Base-by-base conservation (phyloP, 2,888 invertebrate genomes). In the Campoplex nolae region DNA sequence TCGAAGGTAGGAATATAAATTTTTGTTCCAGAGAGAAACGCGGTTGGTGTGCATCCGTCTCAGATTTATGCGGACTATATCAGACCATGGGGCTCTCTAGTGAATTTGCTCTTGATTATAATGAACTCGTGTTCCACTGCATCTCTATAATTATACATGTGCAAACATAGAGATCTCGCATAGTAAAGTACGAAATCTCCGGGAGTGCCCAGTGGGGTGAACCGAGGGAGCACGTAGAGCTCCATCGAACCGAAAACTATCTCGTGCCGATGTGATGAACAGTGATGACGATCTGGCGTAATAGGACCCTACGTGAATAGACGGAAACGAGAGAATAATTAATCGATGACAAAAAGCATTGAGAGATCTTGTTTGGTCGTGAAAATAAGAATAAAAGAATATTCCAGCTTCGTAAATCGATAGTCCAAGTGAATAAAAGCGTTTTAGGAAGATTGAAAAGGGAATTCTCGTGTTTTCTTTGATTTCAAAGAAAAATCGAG, bases 21-120 rank as follows among this genome's bases (percentile, higher is more conserved):
- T 38, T 68, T 11, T 8, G 42, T 81, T 87, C 38, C 28, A 35
- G 70, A 79, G 73, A 82, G 88, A 88, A 90, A 89, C 88, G 86
- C 9, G 38, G 68, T 73, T 90, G 90, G 89, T n/a, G 54, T 82
- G 28, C 28, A 90, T 23, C 88, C 89, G 85, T 89, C 87, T 23
- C 35, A 35, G 51, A 56, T 56, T 42, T 13, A 54, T 73, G 58
- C 18, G 65, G 45, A 23, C 65, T 62, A 51, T 48, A 75, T 51
- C 71, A 77, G 51, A 45, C 76, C 48, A 73, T 18, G 38, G 70
- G 18, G 45, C 35, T 65, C 75, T 80, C 76, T 75, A 84, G 86
- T 79, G 79, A 83, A 82, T 86, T 86, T 68, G 51, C 85, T 83
- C 82, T 85, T 86, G 76, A 77, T 86, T 87, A 87, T 85, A 85